Base-by-base conservation (phyloP, 2,797 vertebrate species). In the Botia almorhae region DNA sequence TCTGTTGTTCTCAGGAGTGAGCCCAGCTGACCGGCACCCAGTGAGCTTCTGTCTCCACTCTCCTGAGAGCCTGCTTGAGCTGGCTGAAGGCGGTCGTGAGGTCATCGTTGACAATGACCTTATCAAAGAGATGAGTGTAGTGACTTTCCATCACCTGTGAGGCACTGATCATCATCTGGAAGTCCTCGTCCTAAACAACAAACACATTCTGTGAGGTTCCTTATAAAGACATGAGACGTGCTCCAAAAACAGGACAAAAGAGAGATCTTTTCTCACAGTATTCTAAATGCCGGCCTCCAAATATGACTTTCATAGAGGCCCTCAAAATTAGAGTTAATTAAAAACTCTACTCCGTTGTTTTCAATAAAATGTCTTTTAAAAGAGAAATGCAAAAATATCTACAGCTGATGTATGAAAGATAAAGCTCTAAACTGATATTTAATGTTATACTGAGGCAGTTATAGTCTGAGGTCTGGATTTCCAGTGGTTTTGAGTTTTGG, bases 1-100 rank as follows among this genome's bases (percentile, higher is more conserved):
- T 46, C 16, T 26, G 6, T 61, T 56, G 23, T 19, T 76, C 7
- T 94, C 93, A 99, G 60, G 98, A 98, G 92, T 99, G 97, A 17
- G 96, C 93, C 97, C 98, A 99, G 92, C 94, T 97, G 89, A 99
- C 88, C 0, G 98, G 98, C 83, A 98, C 94, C 97, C 97, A 99
- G 76, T 96, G 96, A 51, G 91, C 88, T 56, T 98, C 96, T 0
- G 85, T 94, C 91, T 99, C 97, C 88, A 98, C 87, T 84, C 91
- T 95, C 90, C 95, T 95, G 71, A 99, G 92, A 0, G 94, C 93
- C 84, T 85, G 82, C 87, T 93, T 96, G 50, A 98, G 93, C 91
- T 99, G 96, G 61, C 84, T 91, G 90, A 96, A 98, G 73, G 97
- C 96, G 1, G 90, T 74, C 0, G 93, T 81, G 1, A 99, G 96